phyloP scores from a whole-genome alignment of 2,113 vertebrate genomes.

The Rhynchopsitta pachyrhyncha region DNA sequence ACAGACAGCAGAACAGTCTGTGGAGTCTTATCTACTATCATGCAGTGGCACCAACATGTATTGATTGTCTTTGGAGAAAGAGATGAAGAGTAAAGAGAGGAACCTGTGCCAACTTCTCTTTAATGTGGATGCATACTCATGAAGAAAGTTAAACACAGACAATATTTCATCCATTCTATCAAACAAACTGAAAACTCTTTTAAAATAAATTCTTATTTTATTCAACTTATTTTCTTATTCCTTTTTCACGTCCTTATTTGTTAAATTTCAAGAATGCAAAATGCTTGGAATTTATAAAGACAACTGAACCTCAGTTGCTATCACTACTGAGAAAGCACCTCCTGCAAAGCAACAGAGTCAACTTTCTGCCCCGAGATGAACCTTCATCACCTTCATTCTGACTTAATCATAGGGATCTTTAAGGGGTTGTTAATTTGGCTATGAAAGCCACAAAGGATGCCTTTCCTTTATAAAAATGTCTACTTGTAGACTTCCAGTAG shows the following conservation, averaged over 20 bases:
- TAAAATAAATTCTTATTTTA: neutral
- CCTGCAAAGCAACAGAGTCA: neutral
- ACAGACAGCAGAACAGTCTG: neutral
- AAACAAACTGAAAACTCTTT: neutral
- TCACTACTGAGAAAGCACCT: neutral
- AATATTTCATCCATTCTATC: neutral
- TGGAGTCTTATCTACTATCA: neutral
- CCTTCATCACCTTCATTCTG: neutral
- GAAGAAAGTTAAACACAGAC: neutral
- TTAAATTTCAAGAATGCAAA: neutral
- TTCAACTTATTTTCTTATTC: neutral
- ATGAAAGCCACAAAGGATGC: neutral
- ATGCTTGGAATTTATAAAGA: neutral
- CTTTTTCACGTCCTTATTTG: neutral
- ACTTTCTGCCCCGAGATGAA: neutral
- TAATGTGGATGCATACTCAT: neutral
- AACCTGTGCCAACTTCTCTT: neutral
- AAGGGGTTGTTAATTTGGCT: neutral
- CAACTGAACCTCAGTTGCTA: neutral
- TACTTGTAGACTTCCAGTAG: neutral
- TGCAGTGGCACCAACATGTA: neutral
- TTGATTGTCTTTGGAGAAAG: neutral
- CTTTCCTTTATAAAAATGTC: neutral
- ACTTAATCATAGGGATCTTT: neutral
- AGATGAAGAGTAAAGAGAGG: neutral